phyloP scores from a whole-genome alignment of 2,797 vertebrate genomes.

The Poecilia velifera region DNA sequence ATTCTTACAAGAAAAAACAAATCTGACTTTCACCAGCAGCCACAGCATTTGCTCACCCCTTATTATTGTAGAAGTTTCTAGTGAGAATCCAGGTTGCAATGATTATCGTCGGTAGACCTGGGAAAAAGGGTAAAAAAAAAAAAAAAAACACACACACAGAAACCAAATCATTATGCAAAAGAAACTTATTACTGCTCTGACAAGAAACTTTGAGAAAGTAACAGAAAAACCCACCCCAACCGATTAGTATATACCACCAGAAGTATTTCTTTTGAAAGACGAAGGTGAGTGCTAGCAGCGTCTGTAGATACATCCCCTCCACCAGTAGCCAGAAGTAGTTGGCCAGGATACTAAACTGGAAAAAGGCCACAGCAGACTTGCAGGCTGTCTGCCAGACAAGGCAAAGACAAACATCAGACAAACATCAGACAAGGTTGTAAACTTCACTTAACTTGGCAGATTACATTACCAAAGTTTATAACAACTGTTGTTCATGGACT shows the following conservation, averaged over 20 bases:
- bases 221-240: conserved; percentile 83
- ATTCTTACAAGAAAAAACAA: background rate
- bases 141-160: too few species aligned
- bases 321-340: conserved; percentile 92
- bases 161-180: background rate
- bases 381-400: conserved; percentile 76
- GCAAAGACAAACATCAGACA: conserved; percentile 4
- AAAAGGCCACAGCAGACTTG: conserved; percentile 86
- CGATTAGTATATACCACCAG: conserved; percentile 88
- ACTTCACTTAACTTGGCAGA: background rate
- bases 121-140: conserved; percentile 30
- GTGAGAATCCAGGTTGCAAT: conserved; percentile 83
- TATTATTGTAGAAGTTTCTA: conserved; percentile 83
- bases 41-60: conserved; percentile 70
- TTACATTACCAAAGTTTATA: background rate
- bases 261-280: conserved; percentile 88
- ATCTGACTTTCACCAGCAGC: background rate
- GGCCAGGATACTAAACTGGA: conserved; percentile 88
- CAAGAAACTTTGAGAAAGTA: background rate
- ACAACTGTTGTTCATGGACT: background rate
- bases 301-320: conserved; percentile 91
- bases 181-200: background rate
- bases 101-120: conserved; percentile 84
- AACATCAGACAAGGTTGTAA: background rate
- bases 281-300: conserved; percentile 86